Evolutionary conservation across 2,888 invertebrate species (phyloP), one percentile per base, ranked within the genome.

Genomic region (Phaonia tiefii): DNA sequence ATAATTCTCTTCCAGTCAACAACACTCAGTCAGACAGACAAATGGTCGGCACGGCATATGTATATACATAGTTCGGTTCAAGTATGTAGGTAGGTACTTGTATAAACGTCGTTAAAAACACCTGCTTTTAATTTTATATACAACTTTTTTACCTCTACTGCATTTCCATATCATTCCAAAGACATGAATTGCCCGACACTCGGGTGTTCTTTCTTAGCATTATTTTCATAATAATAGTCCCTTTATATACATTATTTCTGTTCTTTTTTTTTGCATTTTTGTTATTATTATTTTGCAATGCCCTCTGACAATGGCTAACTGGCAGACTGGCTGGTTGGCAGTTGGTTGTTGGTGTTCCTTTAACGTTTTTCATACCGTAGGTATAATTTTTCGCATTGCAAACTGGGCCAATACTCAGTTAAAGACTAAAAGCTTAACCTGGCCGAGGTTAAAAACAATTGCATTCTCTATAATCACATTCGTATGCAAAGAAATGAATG

Each of bases 91-190:
- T n/a, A n/a, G n/a, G n/a, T n/a, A n/a, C n/a, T 2, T 11, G 15
- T 51, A 71, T 49, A 81, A 75, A 78, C 78, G 67, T 78, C 75
- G 71, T 81, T 75, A 81, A 77, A 81, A 81, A 78, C 81, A 81
- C 81, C 81, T 81, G 81, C 81, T 81, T 81, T 78, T 75, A 81
- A 75, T 78, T 78, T 81, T 75, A 71, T 81, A 31, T 78, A 75
- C 75, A 75, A 75, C 46, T 67, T 75, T 51, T 13, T 51, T 49
- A 1, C 17, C 31, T n/a, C 56, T 11, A 7, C 11, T 13, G 26
- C 20, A 63, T 63, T 63, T 63, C 63, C 63, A 63, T 63, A 63
- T 20, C 15, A 63, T n/a, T n/a, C n/a, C 63, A 63, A 63, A 22
- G 63, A 63, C 63, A 75, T 72, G 71, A 71, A 49, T 71, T 26